These are phyloP conservation scores for Sinocyclocheilus grahami DNA, from an alignment of 2,113 vertebrate species.

Conservation along the genomic window DNA sequence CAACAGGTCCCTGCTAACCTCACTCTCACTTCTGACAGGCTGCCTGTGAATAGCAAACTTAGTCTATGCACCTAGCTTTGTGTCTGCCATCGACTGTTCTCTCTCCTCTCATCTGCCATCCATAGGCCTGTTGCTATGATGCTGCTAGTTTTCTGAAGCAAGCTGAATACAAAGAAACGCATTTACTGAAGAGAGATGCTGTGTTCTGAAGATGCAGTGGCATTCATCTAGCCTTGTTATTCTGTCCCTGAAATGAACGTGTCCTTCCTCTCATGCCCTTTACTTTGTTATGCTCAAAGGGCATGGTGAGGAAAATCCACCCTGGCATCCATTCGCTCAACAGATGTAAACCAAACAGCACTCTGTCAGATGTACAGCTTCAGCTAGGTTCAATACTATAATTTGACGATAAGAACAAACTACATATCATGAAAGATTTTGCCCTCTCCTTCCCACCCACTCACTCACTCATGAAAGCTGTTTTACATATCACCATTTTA, in stretches of 20 bases:
- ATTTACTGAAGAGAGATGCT: conserved; percentile 20
- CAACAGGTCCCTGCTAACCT: conserved; percentile 15
- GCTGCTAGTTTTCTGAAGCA: conserved; percentile 8
- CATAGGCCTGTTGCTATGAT: conserved; percentile 31
- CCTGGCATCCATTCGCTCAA: conserved; percentile 11
- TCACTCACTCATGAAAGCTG: conserved; percentile 24
- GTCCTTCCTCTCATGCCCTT: conserved; percentile 25
- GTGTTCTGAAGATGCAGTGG: conserved; percentile 19
- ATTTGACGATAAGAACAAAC: conserved; percentile 28
- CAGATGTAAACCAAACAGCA: background rate
- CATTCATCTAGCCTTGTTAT: conserved; percentile 36
- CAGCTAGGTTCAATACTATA: conserved; percentile 17
- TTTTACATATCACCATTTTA: conserved; percentile 4
- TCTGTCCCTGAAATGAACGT: conserved; percentile 13
- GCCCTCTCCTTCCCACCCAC: conserved; percentile 16
- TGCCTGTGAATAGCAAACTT: background rate
- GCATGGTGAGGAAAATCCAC: background rate
- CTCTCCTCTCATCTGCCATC: conserved; percentile 20
- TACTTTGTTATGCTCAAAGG: conserved; percentile 27
- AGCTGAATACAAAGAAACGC: conserved; percentile 36
- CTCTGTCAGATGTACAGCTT: conserved; percentile 39
- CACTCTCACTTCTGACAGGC: background rate
- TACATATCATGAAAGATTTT: conserved; percentile 19
- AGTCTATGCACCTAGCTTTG: conserved; percentile 15
- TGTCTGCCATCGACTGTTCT: conserved; percentile 26